These are phyloP conservation scores for Cheumatopsyche charites DNA, from an alignment of 1,140 invertebrate genomes.

Conservation along the genomic window DNA sequence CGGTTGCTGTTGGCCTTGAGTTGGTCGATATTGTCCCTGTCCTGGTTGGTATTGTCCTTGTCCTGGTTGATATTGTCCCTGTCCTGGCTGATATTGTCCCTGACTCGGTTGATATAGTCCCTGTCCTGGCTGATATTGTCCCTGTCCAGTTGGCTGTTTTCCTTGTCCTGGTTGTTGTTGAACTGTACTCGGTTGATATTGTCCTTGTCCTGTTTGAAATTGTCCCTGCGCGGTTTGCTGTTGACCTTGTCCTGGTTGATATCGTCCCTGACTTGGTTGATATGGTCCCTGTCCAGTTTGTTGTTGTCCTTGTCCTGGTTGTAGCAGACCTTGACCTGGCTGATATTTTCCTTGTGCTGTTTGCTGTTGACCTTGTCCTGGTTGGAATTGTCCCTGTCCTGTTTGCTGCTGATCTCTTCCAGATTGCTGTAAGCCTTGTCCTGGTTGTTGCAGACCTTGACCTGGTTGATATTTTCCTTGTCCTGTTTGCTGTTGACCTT, in stretches of 20 bases:
- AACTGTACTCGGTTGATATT: slow-evolving; percentile 3
- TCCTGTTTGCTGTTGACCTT: neutral
- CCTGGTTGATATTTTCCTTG: neutral
- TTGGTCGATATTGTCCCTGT: neutral
- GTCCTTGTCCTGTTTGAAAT: neutral
- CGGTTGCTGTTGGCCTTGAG: neutral
- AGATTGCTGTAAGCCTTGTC: neutral
- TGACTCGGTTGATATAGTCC: neutral
- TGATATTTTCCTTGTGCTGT: neutral
- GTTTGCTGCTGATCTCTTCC: neutral
- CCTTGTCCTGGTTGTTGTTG: slow-evolving; percentile 21
- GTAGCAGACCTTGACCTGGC: neutral
- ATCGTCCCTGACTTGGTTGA: neutral
- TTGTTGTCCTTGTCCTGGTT: neutral
- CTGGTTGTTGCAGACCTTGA: neutral
- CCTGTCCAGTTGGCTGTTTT: neutral
- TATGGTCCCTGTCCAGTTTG: neutral
- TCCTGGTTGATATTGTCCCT: neutral
- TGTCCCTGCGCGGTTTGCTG: neutral
- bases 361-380: neutral
- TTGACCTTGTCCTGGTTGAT: neutral
- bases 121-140: neutral
- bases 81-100: neutral
- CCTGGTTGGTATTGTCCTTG: neutral
- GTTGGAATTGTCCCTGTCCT: neutral